Percentiles rank a stretch among this genome's conserved stretches.
Evolutionary conservation across 1,140 invertebrate genomes (phyloP).

Genomic region (Anoplophora glabripennis): DNA sequence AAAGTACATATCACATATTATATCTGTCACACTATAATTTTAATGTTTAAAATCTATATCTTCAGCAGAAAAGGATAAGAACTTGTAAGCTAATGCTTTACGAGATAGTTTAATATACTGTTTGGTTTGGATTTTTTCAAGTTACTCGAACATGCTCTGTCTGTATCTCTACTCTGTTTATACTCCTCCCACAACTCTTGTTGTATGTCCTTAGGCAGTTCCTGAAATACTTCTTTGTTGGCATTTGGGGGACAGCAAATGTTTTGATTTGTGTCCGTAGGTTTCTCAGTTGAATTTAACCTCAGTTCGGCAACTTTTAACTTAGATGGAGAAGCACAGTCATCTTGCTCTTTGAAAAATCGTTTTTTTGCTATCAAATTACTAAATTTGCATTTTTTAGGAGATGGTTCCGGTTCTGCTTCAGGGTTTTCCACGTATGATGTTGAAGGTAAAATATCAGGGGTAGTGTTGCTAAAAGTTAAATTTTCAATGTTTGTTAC

Average conservation of each 20-base stretch:
- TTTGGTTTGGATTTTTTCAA: constrained; percentile 55
- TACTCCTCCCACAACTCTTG: constrained; percentile 61
- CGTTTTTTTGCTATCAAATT: constrained; percentile 51
- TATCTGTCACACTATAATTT: background rate
- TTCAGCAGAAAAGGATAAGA: background rate
- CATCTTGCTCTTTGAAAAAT: constrained; percentile 49
- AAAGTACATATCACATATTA: background rate
- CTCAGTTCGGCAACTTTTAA: constrained; percentile 60
- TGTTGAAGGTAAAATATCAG: constrained; percentile 44
- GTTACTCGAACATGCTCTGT: constrained; percentile 22
- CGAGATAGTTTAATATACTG: constrained; percentile 61
- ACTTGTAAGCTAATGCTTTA: constrained; percentile 49
- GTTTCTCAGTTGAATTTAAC: constrained; percentile 56
- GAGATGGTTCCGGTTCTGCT: constrained; percentile 65
- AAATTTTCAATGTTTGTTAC: constrained; percentile 60
- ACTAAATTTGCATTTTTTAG: constrained; percentile 63
- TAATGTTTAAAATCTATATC: background rate
- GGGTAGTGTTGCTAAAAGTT: constrained; percentile 35
- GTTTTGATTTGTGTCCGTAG: constrained; percentile 46
- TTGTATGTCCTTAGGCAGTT: constrained; percentile 60
- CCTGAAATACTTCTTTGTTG: constrained; percentile 60
- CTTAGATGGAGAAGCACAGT: constrained; percentile 58
- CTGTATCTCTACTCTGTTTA: constrained; percentile 42
- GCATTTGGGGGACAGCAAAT: constrained; percentile 55
- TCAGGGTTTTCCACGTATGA: constrained; percentile 51